Evolutionary conservation across 2,113 vertebrate species (phyloP).

Genomic region (Mormyrus iriodes): DNA sequence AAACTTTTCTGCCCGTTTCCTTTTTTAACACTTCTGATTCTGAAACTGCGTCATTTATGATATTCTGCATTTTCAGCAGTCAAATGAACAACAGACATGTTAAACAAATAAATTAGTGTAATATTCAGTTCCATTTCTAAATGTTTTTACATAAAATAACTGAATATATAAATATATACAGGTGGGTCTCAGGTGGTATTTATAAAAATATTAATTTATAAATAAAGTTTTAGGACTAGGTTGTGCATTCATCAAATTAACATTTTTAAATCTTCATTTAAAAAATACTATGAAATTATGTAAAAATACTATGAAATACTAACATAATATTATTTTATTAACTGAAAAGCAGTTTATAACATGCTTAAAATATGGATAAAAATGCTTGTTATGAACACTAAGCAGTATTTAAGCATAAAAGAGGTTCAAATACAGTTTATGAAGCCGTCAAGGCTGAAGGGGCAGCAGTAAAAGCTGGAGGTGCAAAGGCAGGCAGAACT

Average conservation of each 20-base stretch:
- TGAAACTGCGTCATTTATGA: neutral
- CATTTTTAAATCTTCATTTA: neutral
- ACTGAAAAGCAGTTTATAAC: neutral
- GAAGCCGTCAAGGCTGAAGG: neutral
- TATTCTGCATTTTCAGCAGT: neutral
- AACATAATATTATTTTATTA: neutral
- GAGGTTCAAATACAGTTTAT: neutral
- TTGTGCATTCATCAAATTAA: too few species aligned
- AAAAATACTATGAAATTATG: neutral
- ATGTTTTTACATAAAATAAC: constrained; percentile 9
- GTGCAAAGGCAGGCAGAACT: neutral
- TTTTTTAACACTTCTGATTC: neutral
- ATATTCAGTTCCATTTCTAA: constrained; percentile 27
- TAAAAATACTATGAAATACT: neutral
- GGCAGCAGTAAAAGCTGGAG: neutral
- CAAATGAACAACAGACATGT: neutral
- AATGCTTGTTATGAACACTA: neutral
- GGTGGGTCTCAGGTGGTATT: neutral
- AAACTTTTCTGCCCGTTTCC: neutral
- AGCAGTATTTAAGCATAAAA: neutral
- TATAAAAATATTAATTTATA: too few species aligned
- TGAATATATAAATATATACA: neutral
- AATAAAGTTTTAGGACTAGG: too few species aligned
- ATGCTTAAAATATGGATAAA: neutral
- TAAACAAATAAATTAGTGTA: constrained; percentile 34